A percentile compares a stretch with the other conserved stretches of the same genome.
Conservation (phyloP, 2,888 invertebrate genomes). For the Mayetiola destructor region DNA sequence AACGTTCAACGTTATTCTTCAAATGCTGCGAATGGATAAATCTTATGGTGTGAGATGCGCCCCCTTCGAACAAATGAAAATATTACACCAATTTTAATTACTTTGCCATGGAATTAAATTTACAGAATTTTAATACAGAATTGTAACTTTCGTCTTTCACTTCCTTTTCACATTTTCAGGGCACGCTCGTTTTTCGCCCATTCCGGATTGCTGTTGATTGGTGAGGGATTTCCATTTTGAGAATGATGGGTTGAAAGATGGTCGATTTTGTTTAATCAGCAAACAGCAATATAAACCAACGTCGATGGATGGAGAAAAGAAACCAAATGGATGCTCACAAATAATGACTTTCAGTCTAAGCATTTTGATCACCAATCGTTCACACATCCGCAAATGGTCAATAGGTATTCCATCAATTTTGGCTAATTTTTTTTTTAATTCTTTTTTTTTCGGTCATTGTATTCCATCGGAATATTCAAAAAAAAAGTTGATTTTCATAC, state of each 20-base stretch:
- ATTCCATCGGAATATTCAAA: no score
- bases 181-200: no score
- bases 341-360: conserved; percentile 2
- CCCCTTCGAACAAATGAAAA: no score
- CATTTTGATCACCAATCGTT: neutral
- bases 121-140: neutral
- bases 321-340: conserved; percentile 6
- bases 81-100: conserved; percentile 10
- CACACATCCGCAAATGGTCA: neutral
- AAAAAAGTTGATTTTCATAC: no score
- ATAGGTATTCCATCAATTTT: neutral
- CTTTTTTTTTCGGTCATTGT: neutral
- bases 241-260: no score
- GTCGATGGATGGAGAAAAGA: no score
- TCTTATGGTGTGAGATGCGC: no score
- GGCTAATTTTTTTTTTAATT: neutral
- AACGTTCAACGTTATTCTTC: no score
- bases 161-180: conserved; percentile 7
- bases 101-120: neutral
- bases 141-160: conserved; percentile 4
- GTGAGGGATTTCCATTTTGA: no score
- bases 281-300: neutral
- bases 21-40: no score
- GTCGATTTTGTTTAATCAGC: no score
- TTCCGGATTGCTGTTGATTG: no score